A percentile compares a stretch with the other conserved stretches of the same genome.
Evolutionary conservation across 1,140 invertebrate species (phyloP).

Genomic region (Dinothrombium tinctorium): DNA sequence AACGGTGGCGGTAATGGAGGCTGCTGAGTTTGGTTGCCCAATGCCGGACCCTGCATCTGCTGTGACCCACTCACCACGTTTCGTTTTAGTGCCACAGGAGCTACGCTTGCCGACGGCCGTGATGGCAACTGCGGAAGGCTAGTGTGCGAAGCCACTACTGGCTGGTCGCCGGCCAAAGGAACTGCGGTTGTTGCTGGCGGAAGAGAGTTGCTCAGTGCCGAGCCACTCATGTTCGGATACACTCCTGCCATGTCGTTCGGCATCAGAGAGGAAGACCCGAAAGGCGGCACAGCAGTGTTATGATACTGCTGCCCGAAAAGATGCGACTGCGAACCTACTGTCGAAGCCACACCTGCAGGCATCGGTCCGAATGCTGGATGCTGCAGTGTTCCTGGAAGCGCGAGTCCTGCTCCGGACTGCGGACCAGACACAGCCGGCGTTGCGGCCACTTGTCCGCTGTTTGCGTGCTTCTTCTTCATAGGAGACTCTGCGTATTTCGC

Average conservation of each 20-base stretch:
- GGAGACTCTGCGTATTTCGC: constrained; percentile 1
- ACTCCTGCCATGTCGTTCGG: too few species aligned
- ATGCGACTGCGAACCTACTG: too few species aligned
- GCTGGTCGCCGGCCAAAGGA: neutral
- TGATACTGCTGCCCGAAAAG: too few species aligned
- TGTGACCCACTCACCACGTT: neutral
- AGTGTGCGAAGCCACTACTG: neutral
- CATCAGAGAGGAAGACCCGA: too few species aligned
- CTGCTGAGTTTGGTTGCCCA: too few species aligned
- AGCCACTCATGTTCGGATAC: too few species aligned
- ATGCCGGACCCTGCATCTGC: neutral
- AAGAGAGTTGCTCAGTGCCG: neutral
- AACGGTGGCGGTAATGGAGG: neutral
- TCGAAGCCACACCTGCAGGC: too few species aligned
- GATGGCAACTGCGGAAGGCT: constrained; percentile 1
- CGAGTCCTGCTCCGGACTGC: neutral
- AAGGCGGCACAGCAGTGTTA: too few species aligned
- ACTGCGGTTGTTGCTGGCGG: neutral
- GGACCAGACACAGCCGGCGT: neutral
- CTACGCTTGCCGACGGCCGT: neutral
- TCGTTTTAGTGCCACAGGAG: neutral
- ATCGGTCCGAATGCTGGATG: too few species aligned
- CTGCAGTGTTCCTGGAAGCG: constrained; percentile 4
- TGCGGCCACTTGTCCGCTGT: neutral
- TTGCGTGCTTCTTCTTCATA: constrained; percentile 3